phyloP scores from a whole-genome alignment of 2,113 vertebrate species.

The Cnemophilus loriae region DNA sequence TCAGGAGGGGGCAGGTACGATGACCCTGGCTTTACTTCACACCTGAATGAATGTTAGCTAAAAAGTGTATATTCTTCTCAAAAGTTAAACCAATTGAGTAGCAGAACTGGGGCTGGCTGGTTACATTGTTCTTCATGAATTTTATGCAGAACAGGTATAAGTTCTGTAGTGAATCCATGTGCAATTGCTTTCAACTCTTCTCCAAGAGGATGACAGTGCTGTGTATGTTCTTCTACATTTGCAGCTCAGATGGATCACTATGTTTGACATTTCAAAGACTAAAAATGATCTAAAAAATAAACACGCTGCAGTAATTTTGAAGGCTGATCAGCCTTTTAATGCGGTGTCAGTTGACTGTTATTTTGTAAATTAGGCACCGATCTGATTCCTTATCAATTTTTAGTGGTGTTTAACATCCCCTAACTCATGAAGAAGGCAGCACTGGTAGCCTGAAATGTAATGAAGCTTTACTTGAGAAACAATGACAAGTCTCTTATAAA shows the following conservation, averaged over 20 bases:
- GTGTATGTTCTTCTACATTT: constrained; percentile 31
- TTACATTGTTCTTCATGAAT: constrained; percentile 42
- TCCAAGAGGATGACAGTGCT: constrained; percentile 1
- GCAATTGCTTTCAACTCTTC: constrained; percentile 56
- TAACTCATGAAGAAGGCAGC: constrained; percentile 39
- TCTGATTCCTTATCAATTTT: constrained; percentile 69
- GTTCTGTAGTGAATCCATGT: constrained; percentile 24
- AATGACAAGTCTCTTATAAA: constrained; percentile 58
- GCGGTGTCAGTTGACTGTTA: constrained; percentile 56
- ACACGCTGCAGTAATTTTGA: constrained; percentile 67
- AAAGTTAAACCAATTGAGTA: neutral
- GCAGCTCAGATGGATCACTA: constrained; percentile 39
- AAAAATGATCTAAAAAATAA: constrained; percentile 68
- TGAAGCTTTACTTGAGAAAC: constrained; percentile 50
- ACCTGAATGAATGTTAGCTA: neutral
- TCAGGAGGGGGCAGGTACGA: neutral
- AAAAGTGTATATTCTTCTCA: neutral
- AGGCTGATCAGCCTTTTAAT: constrained; percentile 71
- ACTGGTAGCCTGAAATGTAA: constrained; percentile 24
- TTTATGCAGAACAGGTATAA: constrained; percentile 38
- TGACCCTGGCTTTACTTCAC: neutral
- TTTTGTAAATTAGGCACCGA: constrained; percentile 63
- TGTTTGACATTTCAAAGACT: constrained; percentile 74
- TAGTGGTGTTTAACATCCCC: constrained; percentile 60
- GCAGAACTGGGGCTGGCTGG: neutral